A percentile compares a stretch with the other conserved stretches of the same genome.
phyloP scores from a whole-genome alignment of 2,797 vertebrate species.

The Chiloscyllium punctatum region DNA sequence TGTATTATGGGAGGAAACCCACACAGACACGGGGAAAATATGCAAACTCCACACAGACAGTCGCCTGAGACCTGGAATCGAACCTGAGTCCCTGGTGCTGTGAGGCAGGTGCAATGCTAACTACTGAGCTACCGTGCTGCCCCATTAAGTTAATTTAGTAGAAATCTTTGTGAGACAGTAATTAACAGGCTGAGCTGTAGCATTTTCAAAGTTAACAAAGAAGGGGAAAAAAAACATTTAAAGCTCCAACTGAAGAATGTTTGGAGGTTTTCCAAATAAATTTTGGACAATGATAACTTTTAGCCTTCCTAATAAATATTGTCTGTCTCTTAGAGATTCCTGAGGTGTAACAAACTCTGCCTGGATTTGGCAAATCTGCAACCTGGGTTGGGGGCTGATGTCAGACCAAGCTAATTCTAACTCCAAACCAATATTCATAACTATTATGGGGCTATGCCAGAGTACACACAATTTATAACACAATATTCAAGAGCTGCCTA shows the following conservation, averaged over 20 bases:
- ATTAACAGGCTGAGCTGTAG: constrained; percentile 47
- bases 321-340: constrained; percentile 52
- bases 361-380: constrained; percentile 43
- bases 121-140: too few species aligned
- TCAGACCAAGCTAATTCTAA: neutral
- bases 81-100: too few species aligned
- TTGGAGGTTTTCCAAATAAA: constrained; percentile 40
- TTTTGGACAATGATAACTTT: constrained; percentile 58
- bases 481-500: neutral
- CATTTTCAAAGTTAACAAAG: constrained; percentile 40
- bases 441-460: neutral
- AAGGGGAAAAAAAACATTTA: constrained; percentile 49
- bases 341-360: constrained; percentile 46
- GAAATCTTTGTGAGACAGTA: constrained; percentile 47
- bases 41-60: too few species aligned
- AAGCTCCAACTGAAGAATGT: constrained; percentile 41
- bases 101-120: too few species aligned
- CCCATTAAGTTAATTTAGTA: constrained; percentile 44
- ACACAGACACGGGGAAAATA: too few species aligned
- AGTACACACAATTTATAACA: fast-evolving
- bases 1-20: too few species aligned
- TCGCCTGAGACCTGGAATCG: too few species aligned
- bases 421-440: constrained; percentile 25
- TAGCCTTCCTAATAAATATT: constrained; percentile 50
- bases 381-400: neutral